Percentiles rank a stretch among this genome's conserved stretches.
These are phyloP conservation scores for Saturnia japonica DNA, from an alignment of 2,888 invertebrate genomes.

Conservation along the genomic window DNA sequence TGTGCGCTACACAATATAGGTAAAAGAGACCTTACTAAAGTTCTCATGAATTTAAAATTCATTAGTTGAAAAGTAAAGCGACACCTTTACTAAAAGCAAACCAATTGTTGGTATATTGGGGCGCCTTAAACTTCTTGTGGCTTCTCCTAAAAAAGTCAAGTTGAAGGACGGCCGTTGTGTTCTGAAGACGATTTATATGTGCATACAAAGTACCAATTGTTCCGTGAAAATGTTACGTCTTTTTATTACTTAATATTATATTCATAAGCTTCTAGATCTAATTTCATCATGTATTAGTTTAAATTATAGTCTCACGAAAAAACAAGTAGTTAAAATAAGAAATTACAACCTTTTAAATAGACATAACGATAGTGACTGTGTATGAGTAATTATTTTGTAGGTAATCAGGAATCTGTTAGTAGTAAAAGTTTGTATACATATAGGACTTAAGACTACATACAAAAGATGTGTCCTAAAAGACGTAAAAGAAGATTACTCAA, in stretches of 20 bases:
- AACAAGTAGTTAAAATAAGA: too few relatives aligned
- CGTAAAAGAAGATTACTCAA: too few relatives aligned
- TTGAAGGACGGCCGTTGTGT: slow-evolving; percentile 41
- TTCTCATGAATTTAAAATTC: not conserved
- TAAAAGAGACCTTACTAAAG: not conserved
- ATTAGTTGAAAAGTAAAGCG: not conserved
- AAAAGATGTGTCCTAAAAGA: too few relatives aligned
- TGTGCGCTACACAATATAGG: not conserved
- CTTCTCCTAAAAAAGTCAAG: slow-evolving; percentile 39
- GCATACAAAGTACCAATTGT: slow-evolving; percentile 38
- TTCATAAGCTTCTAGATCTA: slow-evolving; percentile 30
- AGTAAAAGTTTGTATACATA: not conserved
- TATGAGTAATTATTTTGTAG: not conserved
- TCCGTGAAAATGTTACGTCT: slow-evolving; percentile 32
- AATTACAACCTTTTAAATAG: not conserved
- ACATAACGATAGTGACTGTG: not conserved
- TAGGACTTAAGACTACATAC: too few relatives aligned
- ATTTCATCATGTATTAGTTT: not conserved
- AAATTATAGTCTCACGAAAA: not conserved
- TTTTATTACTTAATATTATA: slow-evolving; percentile 31
- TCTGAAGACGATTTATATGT: slow-evolving; percentile 38
- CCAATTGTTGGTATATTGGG: not conserved
- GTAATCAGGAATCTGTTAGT: not conserved
- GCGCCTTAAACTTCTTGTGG: slow-evolving; percentile 2
- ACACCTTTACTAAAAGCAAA: not conserved